Evolutionary conservation across 92 coral and sea anemone genomes (phyloP).

Genomic region (Plumapathes pennacea): DNA sequence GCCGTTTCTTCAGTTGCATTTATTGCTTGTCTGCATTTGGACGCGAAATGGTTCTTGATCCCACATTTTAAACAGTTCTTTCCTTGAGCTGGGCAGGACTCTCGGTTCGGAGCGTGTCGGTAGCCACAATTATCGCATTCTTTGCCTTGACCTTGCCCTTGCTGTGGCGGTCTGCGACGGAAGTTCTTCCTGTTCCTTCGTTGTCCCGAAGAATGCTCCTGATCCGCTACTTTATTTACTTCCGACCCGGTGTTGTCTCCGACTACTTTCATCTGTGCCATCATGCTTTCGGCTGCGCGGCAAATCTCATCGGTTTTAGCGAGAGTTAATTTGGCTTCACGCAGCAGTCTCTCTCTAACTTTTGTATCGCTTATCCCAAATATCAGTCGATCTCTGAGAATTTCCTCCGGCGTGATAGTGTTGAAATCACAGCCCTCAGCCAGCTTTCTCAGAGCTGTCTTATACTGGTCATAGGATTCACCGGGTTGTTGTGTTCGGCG

Average conservation of each 20-base stretch:
- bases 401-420: conserved; percentile 45
- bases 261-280: conserved; percentile 40
- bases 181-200: neutral
- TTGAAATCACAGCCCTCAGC: conserved; percentile 49
- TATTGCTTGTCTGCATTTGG: conserved; percentile 13
- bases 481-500: conserved; percentile 39
- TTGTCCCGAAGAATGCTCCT: conserved; percentile 1
- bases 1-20: neutral
- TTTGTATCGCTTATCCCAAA: conserved; percentile 46
- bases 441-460: conserved; percentile 44
- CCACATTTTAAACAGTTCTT: conserved; percentile 20
- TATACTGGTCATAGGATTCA: conserved; percentile 52
- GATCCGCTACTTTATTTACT: conserved; percentile 13
- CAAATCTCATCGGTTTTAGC: conserved; percentile 35
- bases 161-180: conserved; percentile 1
- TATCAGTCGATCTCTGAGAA: conserved; percentile 31
- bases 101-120: conserved; percentile 1
- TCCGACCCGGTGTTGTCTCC: conserved; percentile 11
- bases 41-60: conserved; percentile 19
- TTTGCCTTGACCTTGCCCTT: conserved; percentile 4
- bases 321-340: conserved; percentile 12
- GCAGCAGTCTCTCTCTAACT: conserved; percentile 42
- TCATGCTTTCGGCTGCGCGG: conserved; percentile 46
- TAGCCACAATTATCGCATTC: conserved; percentile 10
- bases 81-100: conserved; percentile 26